A percentile compares a stretch with the other conserved stretches of the same genome.
These are phyloP conservation scores for Echiichthys vipera DNA, from an alignment of 2,797 vertebrate genomes.

Conservation along the genomic window DNA sequence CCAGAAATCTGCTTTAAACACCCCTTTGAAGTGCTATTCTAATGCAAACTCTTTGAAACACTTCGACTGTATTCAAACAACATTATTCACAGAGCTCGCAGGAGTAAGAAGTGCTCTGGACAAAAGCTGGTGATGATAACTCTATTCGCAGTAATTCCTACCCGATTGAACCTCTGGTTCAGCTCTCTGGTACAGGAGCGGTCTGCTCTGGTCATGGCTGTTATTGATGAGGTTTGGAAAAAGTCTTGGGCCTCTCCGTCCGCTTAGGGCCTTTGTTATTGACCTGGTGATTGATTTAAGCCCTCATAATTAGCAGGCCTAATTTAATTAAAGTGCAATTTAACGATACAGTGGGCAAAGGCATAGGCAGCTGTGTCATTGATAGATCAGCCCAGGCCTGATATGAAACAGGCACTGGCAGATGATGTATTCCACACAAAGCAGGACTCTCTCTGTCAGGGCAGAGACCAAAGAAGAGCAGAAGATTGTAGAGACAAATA, in stretches of 20 bases:
- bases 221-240: constrained; percentile 84
- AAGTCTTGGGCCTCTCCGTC: constrained; percentile 68
- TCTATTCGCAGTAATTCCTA: constrained; percentile 81
- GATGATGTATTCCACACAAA: constrained; percentile 78
- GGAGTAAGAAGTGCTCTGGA: constrained; percentile 64
- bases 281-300: constrained; percentile 88
- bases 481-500: constrained; percentile 45
- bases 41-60: constrained; percentile 41
- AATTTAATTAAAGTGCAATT: constrained; percentile 89
- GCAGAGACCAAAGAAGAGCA: constrained; percentile 36
- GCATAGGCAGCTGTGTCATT: constrained; percentile 83
- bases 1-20: constrained; percentile 43
- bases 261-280: constrained; percentile 83
- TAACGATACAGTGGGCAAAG: constrained; percentile 84
- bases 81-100: constrained; percentile 54
- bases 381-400: constrained; percentile 81
- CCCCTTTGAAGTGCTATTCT: constrained; percentile 49
- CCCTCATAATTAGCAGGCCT: constrained; percentile 86
- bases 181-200: constrained; percentile 62
- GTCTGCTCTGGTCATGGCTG: constrained; percentile 65
- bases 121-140: constrained; percentile 78
- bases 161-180: constrained; percentile 78
- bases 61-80: constrained; percentile 34
- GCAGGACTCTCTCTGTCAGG: constrained; percentile 52
- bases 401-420: constrained; percentile 81